Conservation (phyloP, 2,113 vertebrate species). For the Paracanthobrama guichenoti region DNA sequence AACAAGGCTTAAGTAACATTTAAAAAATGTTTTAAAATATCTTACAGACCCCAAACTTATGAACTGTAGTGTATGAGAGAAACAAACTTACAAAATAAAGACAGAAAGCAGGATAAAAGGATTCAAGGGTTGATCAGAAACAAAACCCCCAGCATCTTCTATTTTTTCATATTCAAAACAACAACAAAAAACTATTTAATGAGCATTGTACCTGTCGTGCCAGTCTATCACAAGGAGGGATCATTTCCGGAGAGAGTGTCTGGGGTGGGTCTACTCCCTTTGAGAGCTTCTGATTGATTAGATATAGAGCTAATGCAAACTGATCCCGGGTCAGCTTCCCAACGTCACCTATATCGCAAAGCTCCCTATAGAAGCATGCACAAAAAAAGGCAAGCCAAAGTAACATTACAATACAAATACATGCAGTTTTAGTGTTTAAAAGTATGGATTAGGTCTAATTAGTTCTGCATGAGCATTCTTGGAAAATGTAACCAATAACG, state of each 20-base stretch:
- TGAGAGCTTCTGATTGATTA: constrained; percentile 93
- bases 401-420: constrained; percentile 51
- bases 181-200: background rate
- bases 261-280: constrained; percentile 94
- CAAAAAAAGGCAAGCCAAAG: background rate
- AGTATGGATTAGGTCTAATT: background rate
- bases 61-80: background rate
- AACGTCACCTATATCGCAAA: constrained; percentile 92
- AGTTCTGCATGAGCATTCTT: background rate
- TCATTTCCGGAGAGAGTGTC: constrained; percentile 88
- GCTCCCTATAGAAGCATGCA: constrained; percentile 78
- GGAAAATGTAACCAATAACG: background rate
- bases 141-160: background rate
- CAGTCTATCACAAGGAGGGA: constrained; percentile 90
- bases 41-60: background rate
- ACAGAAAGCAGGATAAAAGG: background rate
- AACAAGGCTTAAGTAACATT: no score
- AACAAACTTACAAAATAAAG: background rate
- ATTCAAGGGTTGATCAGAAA: background rate
- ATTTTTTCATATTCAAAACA: background rate
- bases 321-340: constrained; percentile 96
- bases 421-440: background rate
- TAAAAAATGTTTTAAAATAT: background rate
- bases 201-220: constrained; percentile 67
- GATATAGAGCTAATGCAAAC: constrained; percentile 94